Percentiles rank a stretch among this genome's conserved stretches.
These are phyloP conservation scores for Sciurus vulgaris DNA, from an alignment of 2,797 vertebrate genomes.

Conservation along the genomic window DNA sequence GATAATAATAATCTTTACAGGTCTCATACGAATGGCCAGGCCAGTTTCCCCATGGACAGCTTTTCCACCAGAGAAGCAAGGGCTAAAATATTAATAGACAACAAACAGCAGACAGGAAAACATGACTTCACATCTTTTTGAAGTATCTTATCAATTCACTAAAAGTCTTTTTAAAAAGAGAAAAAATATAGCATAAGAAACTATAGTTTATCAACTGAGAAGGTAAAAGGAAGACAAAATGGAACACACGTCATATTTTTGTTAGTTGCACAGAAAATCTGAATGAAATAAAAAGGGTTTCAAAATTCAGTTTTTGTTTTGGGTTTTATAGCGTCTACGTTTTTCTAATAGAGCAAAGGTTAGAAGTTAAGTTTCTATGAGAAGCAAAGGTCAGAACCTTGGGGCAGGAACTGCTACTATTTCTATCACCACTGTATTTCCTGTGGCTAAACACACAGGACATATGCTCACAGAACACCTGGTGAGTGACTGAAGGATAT, in stretches of 20 bases:
- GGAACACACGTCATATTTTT: background rate
- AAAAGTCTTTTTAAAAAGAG: background rate
- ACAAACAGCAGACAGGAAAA: background rate
- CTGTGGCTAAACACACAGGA: background rate
- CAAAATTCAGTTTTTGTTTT: background rate
- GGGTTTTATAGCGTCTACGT: background rate
- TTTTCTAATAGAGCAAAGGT: background rate
- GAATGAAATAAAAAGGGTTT: background rate
- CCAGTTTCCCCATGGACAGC: background rate
- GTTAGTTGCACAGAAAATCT: background rate
- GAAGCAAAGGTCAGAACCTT: too few species aligned
- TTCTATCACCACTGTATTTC: background rate
- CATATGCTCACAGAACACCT: accelerated
- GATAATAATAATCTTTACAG: background rate
- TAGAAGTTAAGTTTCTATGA: background rate
- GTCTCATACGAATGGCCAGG: background rate
- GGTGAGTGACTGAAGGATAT: background rate
- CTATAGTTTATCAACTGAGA: background rate
- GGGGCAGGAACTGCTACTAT: background rate
- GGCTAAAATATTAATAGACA: background rate
- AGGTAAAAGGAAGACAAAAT: background rate
- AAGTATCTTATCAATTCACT: background rate
- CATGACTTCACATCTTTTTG: background rate
- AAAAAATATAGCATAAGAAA: background rate
- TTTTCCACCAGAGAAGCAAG: background rate